phyloP scores from a whole-genome alignment of 2,113 vertebrate species.

The Clinocottus analis region DNA sequence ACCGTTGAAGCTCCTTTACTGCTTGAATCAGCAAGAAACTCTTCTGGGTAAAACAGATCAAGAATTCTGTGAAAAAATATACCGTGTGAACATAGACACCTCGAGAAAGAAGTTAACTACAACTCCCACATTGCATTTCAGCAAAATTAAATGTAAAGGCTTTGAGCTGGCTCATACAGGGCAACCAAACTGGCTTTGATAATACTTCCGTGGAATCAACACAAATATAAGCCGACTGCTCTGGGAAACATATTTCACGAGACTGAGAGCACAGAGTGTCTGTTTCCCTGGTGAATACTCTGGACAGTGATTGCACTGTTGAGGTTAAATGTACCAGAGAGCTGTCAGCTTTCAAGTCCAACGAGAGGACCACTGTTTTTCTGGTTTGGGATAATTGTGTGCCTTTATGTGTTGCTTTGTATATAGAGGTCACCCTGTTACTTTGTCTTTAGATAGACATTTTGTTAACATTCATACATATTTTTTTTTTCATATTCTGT shows the following conservation, averaged over 20 bases:
- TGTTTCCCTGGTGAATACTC: not conserved
- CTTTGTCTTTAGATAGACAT: too few relatives aligned
- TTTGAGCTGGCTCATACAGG: not conserved
- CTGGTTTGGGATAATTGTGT: too few relatives aligned
- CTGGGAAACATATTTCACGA: not conserved
- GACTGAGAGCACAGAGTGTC: not conserved
- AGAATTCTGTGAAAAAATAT: too few relatives aligned
- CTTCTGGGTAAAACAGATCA: not conserved
- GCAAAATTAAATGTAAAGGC: not conserved
- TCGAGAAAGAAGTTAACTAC: not conserved
- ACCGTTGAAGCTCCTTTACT: not conserved
- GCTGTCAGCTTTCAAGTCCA: not conserved
- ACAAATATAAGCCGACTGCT: not conserved
- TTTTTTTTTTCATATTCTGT: too few relatives aligned
- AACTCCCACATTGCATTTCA: not conserved
- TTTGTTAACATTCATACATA: too few relatives aligned
- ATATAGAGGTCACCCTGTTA: too few relatives aligned
- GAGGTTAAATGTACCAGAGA: not conserved
- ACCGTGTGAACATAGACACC: not conserved
- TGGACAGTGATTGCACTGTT: not conserved
- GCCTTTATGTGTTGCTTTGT: too few relatives aligned
- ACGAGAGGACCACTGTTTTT: too few relatives aligned
- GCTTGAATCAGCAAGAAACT: not conserved
- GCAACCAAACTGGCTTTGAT: not conserved
- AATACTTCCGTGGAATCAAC: not conserved